Conservation (phyloP, 2,888 invertebrate species). For the Unio delphinus region DNA sequence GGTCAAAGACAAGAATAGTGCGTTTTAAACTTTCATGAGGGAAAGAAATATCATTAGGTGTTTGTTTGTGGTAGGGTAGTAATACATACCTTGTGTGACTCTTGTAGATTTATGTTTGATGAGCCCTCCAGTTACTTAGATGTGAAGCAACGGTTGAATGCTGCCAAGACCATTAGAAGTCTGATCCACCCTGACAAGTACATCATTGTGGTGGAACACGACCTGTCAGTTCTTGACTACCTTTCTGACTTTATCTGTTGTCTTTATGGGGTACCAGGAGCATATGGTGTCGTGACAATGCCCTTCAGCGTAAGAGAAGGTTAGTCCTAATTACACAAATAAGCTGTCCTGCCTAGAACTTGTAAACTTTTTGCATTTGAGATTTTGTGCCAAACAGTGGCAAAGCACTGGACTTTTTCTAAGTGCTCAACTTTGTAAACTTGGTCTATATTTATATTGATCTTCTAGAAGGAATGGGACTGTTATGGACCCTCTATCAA, state of each 20-base stretch:
- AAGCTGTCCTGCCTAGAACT: too few species aligned
- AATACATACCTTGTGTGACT: background rate
- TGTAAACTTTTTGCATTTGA: too few species aligned
- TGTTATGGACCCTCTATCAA: too few species aligned
- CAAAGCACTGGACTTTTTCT: too few species aligned
- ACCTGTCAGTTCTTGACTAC: conserved; percentile 98
- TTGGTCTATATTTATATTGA: too few species aligned
- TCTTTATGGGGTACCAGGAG: conserved; percentile 97
- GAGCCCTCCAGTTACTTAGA: conserved; percentile 99
- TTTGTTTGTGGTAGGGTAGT: too few species aligned
- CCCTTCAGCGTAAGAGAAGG: conserved; percentile 99
- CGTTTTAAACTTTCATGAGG: too few species aligned
- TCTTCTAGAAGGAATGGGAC: too few species aligned
- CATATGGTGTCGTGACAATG: conserved; percentile 99
- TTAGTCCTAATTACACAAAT: conserved; percentile 51
- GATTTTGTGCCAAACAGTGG: too few species aligned
- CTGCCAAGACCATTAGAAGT: conserved; percentile 89
- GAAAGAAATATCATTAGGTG: too few species aligned
- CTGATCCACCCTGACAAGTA: conserved; percentile 95
- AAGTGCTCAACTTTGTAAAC: too few species aligned
- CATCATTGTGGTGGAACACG: conserved; percentile 99
- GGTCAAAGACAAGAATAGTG: too few species aligned
- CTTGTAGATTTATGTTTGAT: conserved; percentile 92
- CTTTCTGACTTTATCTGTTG: conserved; percentile 99
- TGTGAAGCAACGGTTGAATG: conserved; percentile 97